These are phyloP conservation scores for Spodoptera littoralis DNA, from an alignment of 2,888 invertebrate species.

Conservation along the genomic window DNA sequence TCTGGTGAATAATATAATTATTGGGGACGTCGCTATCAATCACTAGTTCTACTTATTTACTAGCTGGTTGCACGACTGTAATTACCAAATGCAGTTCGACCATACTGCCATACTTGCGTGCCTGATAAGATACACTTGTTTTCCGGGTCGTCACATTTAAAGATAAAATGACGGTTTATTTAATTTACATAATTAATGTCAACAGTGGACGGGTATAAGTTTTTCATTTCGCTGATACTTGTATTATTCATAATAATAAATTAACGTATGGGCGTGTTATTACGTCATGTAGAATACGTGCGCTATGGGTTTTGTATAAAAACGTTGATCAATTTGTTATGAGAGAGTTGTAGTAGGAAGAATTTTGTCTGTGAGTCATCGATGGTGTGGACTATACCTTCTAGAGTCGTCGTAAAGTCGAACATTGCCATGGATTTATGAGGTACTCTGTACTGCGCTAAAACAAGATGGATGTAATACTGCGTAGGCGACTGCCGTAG, in stretches of 20 bases:
- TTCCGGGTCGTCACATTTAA: conserved; percentile 49
- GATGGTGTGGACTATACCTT: conserved; percentile 4
- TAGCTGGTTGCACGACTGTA: conserved; percentile 5
- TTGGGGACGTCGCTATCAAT: conserved; percentile 9
- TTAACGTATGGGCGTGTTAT: conserved; percentile 20
- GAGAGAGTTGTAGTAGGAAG: conserved; percentile 13
- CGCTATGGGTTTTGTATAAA: conserved; percentile 22
- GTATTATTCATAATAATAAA: conserved; percentile 8
- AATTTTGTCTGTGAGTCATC: conserved; percentile 43
- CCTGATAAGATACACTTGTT: conserved; percentile 42
- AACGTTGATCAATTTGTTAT: conserved; percentile 14
- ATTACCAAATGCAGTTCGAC: conserved; percentile 23
- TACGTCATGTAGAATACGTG: conserved; percentile 34
- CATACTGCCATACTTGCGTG: conserved; percentile 34
- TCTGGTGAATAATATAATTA: conserved; percentile 2
- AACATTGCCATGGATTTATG: conserved; percentile 26
- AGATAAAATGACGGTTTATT: conserved; percentile 42
- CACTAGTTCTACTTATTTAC: background rate
- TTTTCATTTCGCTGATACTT: conserved; percentile 13
- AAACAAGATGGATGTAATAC: conserved; percentile 13
- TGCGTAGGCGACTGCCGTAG: conserved; percentile 26
- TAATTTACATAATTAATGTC: conserved; percentile 45
- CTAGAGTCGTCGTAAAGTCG: conserved; percentile 4
- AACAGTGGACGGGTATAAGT: conserved; percentile 25
- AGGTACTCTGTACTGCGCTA: conserved; percentile 1